Evolutionary conservation across 2,113 vertebrate species (phyloP).

Genomic region (Marmota flaviventris): DNA sequence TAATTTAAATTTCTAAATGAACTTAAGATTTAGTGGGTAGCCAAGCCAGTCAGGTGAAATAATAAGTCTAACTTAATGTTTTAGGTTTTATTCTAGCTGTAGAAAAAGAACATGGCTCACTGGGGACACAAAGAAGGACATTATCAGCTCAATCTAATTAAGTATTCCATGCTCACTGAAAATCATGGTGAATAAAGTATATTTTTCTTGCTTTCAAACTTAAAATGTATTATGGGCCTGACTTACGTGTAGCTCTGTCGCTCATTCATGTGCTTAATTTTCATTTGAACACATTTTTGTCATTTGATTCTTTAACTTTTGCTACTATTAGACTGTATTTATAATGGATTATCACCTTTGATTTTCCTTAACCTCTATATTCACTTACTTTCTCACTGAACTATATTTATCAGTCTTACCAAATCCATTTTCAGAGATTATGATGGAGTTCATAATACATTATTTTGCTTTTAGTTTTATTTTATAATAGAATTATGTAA

Average conservation of each 20-base stretch:
- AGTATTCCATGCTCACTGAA: not conserved
- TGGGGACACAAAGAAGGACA: not conserved
- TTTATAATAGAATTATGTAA: not conserved
- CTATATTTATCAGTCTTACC: not conserved
- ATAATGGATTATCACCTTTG: not conserved
- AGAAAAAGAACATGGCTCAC: conserved; percentile 17
- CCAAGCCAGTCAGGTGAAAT: not conserved
- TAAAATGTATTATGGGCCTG: not conserved
- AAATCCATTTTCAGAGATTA: not conserved
- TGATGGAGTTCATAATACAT: not conserved
- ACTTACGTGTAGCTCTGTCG: not conserved
- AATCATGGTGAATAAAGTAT: not conserved
- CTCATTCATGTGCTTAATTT: not conserved
- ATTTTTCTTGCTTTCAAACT: not conserved
- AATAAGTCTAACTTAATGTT: conserved; percentile 59
- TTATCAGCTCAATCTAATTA: conserved; percentile 32
- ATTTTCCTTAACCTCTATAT: not conserved
- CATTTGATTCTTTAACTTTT: not conserved
- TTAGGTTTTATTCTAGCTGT: not conserved
- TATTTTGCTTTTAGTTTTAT: not conserved
- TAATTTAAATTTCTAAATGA: conserved; percentile 27
- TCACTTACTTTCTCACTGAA: not conserved
- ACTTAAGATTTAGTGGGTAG: not conserved
- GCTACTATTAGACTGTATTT: not conserved
- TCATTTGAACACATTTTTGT: not conserved